Base-by-base conservation (phyloP, 2,113 vertebrate genomes). In the Bubo scandiacus region DNA sequence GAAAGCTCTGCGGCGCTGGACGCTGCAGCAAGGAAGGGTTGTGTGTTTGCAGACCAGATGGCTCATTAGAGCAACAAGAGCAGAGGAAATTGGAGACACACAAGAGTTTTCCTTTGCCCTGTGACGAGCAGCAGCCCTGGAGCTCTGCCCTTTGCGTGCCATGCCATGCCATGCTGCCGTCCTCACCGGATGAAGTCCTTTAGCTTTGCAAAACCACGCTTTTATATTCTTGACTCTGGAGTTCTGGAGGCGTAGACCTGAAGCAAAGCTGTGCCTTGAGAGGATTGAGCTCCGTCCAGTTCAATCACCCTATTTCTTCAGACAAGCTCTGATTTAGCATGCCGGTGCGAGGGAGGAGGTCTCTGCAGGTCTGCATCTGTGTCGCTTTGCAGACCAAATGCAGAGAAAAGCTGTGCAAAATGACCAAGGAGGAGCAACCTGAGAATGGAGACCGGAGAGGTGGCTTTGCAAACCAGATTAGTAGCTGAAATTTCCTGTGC, bases 61-160 rank as follows among this genome's bases (percentile, higher is more conserved):
- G 94, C 94, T 97, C 95, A 75, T 94, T 92, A 94, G 95, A 81
- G 90, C 94, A 7, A 34, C 80, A 30, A 77, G 82, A 81, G 70
- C 92, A 88, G 96, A 96, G 95, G 95, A 94, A 96, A 96, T 93
- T 89, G 80, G 88, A 91, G 75, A 1, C 70, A 6, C 91, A 17
- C 42, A 42, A 57, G 95, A 66, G 82, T 81, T 81, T 84, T 54
- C 72, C 63, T 78, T 92, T 14, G 8, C 73, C 91, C 61, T 79
- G 87, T 40, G 75, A 80, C 0, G 4, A 94, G 94, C 96, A 81
- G 91, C 90, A 95, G 96, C 96, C 72, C 93, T 9, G 61, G 63
- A 75, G 80, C 55, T 92, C 84, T 93, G 94, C 88, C 94, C 65
- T 59, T 52, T 12, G 71, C 26, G 1, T n/a, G 63, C 58, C 32